Percentiles rank a stretch among this genome's conserved stretches.
Evolutionary conservation across 2,888 invertebrate species (phyloP).

Genomic region (Drosophila ezoana): DNA sequence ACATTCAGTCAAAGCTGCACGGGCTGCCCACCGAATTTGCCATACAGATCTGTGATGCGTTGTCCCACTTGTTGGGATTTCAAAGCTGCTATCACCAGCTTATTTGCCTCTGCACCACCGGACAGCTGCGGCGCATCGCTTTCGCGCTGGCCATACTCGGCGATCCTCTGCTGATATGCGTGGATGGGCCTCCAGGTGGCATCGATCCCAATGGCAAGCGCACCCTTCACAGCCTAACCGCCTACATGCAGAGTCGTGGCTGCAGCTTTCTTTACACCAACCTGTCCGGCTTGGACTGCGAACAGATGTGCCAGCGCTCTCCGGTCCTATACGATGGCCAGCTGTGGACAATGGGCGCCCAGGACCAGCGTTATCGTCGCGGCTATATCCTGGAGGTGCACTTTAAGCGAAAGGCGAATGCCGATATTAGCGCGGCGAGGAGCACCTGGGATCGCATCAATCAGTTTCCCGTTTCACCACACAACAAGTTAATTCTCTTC

Average conservation of each 20-base stretch:
- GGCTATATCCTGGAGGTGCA: conserved; percentile 62
- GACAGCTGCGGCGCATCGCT: conserved; percentile 51
- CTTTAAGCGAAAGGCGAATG: conserved; percentile 59
- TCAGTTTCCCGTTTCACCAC: conserved; percentile 55
- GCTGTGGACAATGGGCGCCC: conserved; percentile 43
- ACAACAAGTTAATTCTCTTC: conserved; percentile 54
- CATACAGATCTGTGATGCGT: conserved; percentile 25
- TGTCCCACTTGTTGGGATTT: conserved; percentile 63
- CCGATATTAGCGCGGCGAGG: conserved; percentile 42
- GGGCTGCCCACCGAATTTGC: conserved; percentile 32
- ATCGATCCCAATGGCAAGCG: conserved; percentile 62
- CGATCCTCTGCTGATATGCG: conserved; percentile 49
- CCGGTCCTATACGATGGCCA: conserved; percentile 49
- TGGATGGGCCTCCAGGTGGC: conserved; percentile 60
- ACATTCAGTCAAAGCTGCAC: conserved; percentile 40
- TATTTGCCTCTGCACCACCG: conserved; percentile 43
- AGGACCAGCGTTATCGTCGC: conserved; percentile 15
- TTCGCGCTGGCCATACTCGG: conserved; percentile 62
- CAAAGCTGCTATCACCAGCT: conserved; percentile 29
- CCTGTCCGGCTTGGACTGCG: conserved; percentile 86
- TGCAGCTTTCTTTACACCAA: conserved; percentile 55
- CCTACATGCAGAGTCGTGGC: conserved; percentile 50
- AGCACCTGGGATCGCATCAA: conserved; percentile 58
- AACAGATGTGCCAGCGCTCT: conserved; percentile 49
- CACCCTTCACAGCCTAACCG: conserved; percentile 83